Evolutionary conservation across 2,797 vertebrate species (phyloP), one percentile per base, ranked within the genome.

Genomic region (Ptychadena robeensis): DNA sequence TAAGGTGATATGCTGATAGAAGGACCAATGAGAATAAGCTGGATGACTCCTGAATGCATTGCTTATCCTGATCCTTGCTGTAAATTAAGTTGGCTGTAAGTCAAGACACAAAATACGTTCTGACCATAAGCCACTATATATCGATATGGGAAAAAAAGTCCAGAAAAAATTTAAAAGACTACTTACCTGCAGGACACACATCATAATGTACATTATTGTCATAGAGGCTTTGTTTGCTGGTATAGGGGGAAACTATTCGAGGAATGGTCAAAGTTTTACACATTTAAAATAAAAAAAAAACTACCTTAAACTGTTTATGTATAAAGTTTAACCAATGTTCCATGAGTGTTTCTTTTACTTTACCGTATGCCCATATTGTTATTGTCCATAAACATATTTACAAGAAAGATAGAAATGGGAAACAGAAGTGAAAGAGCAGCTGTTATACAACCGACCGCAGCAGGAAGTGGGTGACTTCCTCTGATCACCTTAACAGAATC

Each of bases 401-500:
- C 65, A 35, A 67, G 69, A 72, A 72, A 48, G 27, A 31, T 12
- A 53, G 69, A 14, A 28, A 27, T 30, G 27, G 59, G 27, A 25
- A 61, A 25, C 38, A 15, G 37, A 72, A 28, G 15, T 25, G 61
- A 65, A 77, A 77, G 87, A 86, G 31, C 25, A 44, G 69, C 38
- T 12, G 25, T 91, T 90, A 91, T 89, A 90, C 89, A 92, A 67
- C 87, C 1, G 88, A 64, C 91, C 40, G 10, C 80, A 83, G 89
- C 89, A 95, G 93, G 94, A 95, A 93, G 91, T 91, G 92, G 91
- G 90, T 91, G 88, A 81, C 81, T 80, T 86, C 89, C 91, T 93
- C 91, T 91, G 87, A 88, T 80, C 76, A 73, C 59, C 87, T 89
- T 91, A 90, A 93, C 91, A 90, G 91, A 91, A 93, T 92, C 90